phyloP scores from a whole-genome alignment of 1,140 invertebrate species.

The Bombus soroeensis region DNA sequence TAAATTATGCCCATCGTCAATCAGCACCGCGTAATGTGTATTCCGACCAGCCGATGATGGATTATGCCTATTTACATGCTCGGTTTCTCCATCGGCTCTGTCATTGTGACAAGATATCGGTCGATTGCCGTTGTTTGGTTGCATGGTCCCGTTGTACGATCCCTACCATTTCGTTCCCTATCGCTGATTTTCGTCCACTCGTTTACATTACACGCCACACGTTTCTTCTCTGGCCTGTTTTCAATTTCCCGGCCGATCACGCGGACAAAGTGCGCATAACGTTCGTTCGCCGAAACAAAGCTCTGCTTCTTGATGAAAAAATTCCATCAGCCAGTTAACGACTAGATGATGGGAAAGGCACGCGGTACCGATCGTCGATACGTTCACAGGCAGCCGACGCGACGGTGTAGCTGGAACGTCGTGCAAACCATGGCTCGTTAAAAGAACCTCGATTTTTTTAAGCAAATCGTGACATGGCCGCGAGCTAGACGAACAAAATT shows the following conservation, averaged over 20 bases:
- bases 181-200: neutral
- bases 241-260: neutral
- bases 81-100: slow-evolving; percentile 23
- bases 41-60: slow-evolving; percentile 20
- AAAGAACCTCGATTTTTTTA: slow-evolving; percentile 6
- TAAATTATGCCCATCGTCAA: slow-evolving; percentile 42
- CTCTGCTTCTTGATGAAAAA: neutral
- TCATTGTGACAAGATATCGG: slow-evolving; percentile 37
- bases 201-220: too few relatives aligned
- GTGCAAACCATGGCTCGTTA: neutral
- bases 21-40: slow-evolving; percentile 18
- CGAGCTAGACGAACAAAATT: neutral
- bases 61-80: slow-evolving; percentile 46
- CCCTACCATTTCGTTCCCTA: neutral
- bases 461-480: neutral
- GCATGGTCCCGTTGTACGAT: too few relatives aligned
- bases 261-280: too few relatives aligned
- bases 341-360: neutral
- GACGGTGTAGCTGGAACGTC: neutral
- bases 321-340: too few relatives aligned
- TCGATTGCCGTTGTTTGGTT: neutral
- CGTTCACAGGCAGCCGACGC: neutral
- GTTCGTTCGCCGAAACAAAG: neutral
- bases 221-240: neutral
- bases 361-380: neutral